Evolutionary conservation across 2,888 invertebrate species (phyloP), one percentile per base, ranked within the genome.

Genomic region (Scrobipalpa atriplicella): DNA sequence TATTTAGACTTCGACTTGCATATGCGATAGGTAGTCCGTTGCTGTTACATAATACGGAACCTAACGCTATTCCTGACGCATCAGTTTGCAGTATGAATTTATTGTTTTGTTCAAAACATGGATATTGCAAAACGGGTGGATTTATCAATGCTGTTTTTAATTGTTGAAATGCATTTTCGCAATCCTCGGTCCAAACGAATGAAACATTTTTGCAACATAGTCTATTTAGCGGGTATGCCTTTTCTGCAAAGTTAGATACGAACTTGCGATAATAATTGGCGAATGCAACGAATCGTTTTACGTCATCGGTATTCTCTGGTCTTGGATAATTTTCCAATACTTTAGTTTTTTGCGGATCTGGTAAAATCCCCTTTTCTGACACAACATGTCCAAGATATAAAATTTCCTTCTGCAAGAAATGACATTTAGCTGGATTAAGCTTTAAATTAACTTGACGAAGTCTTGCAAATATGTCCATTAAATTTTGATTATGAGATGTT

Each of bases 301-400:
- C 39, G 9, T 68, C 68, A 38, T 73, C 71, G 11, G 63, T 18
- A 47, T 67, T 69, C 38, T 56, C 66, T 1, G 70, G 72, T 43
- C 36, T 52, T 8, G 72, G 71, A 63, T 72, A 74, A 67, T 68
- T 67, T 70, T 69, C 9, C 43, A 72, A 7, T 0, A 65, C 43
- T 63, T 19, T 52, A 38, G 62, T 51, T 64, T 70, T 70, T n/a
- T 39, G 58, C n/a, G 67, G 68, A 52, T 70, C 70, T 19, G 70
- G 67, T 18, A 60, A n/a, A 66, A 68, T 43, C 9, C 66, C 68
- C 11, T 67, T 41, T 10, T 60, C 52, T 39, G 70, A 67, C 3
- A 70, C 65, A 13, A 68, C 21, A 54, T 70, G 70, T 1, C 70
- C 70, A 41, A 70, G 54, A 62, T 67, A 70, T 13, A 68, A 19